phyloP scores from a whole-genome alignment of 1,140 invertebrate genomes.

The Linepithema humile region DNA sequence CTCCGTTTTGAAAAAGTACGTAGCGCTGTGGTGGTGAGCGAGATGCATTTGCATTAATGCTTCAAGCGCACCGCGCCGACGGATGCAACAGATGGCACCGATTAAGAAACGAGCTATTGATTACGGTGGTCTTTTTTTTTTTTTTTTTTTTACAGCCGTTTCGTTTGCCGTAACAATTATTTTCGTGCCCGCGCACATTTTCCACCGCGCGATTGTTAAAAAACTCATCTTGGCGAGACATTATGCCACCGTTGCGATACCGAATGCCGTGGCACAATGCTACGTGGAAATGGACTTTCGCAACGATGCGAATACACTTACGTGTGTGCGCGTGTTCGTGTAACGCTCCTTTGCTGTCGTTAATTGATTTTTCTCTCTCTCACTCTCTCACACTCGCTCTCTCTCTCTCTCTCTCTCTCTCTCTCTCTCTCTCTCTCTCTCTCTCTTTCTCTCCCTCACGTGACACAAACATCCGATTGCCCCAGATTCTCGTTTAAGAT shows the following conservation, averaged over 20 bases:
- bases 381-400: no score
- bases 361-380: slow-evolving; percentile 51
- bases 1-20: slow-evolving; percentile 8
- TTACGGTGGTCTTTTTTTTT: neutral
- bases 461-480: slow-evolving; percentile 54
- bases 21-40: neutral
- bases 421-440: no score
- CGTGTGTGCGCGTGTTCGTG: neutral
- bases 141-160: neutral
- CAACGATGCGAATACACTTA: neutral
- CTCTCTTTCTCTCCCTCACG: neutral
- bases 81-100: slow-evolving; percentile 55
- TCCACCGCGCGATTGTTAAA: neutral
- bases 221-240: no score
- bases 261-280: slow-evolving; percentile 13
- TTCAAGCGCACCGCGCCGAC: slow-evolving; percentile 9
- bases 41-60: slow-evolving; percentile 43
- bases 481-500: slow-evolving; percentile 46
- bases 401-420: no score
- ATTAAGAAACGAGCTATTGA: slow-evolving; percentile 42
- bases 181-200: neutral
- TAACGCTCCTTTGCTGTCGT: slow-evolving; percentile 22
- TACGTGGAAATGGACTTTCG: neutral
- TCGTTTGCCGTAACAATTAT: slow-evolving; percentile 21
- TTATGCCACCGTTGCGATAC: neutral